phyloP scores from a whole-genome alignment of 1,140 invertebrate species.

The Chlorops oryzae region DNA sequence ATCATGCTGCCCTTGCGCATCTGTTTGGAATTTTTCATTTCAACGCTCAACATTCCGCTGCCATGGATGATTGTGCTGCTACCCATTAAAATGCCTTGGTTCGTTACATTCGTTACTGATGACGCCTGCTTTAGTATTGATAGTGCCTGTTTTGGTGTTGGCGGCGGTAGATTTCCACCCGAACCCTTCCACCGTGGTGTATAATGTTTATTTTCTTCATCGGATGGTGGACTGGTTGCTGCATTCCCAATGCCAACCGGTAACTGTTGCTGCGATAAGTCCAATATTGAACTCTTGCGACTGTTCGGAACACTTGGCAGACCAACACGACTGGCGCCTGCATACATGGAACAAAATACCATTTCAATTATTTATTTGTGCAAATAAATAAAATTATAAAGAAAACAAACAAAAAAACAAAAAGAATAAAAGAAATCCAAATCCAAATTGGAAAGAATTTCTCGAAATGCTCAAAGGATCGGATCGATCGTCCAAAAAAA shows the following conservation, averaged over 20 bases:
- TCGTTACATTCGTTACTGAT: conserved; percentile 39
- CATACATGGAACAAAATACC: too few species aligned
- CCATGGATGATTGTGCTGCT: conserved; percentile 26
- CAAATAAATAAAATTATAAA: background rate
- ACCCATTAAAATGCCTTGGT: conserved; percentile 4
- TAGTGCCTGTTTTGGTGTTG: conserved; percentile 37
- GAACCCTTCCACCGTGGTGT: conserved; percentile 45
- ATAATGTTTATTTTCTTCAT: conserved; percentile 40
- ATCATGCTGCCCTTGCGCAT: conserved; percentile 17
- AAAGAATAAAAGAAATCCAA: background rate
- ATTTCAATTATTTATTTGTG: too few species aligned
- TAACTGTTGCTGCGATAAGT: conserved; percentile 33
- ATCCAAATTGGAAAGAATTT: background rate
- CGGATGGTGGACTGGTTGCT: conserved; percentile 50
- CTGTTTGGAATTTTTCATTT: conserved; percentile 14
- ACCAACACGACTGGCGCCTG: conserved; percentile 39
- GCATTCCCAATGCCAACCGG: conserved; percentile 38
- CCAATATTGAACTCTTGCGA: conserved; percentile 37
- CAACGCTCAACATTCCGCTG: conserved; percentile 11
- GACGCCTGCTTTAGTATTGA: conserved; percentile 40
- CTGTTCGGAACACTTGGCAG: conserved; percentile 40
- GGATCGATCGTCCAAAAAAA: too few species aligned
- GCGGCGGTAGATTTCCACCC: conserved; percentile 41
- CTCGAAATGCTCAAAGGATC: too few species aligned
- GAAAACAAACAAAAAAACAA: background rate